phyloP scores from a whole-genome alignment of 2,888 invertebrate genomes.

The Myopa tessellatipennis region DNA sequence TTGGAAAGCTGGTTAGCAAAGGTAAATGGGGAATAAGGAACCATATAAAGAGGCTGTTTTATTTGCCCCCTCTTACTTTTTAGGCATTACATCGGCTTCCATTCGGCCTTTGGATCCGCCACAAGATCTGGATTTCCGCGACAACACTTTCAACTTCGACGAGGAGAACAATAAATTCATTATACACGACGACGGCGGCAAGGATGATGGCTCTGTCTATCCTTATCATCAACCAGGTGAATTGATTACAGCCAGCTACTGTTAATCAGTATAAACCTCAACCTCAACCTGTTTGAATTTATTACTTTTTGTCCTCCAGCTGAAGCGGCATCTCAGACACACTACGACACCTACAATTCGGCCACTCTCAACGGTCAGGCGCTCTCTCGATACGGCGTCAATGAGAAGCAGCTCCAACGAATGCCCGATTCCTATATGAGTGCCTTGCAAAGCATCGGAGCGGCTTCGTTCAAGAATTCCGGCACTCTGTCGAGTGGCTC shows the following conservation, averaged over 20 bases:
- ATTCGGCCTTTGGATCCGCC: slow-evolving; percentile 68
- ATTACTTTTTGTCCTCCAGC: neutral
- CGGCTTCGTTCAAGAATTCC: slow-evolving; percentile 62
- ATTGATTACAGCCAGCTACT: slow-evolving; percentile 14
- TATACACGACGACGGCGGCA: slow-evolving; percentile 50
- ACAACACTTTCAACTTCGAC: slow-evolving; percentile 73
- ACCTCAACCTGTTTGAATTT: neutral
- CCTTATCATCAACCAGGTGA: slow-evolving; percentile 62
- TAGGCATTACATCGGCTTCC: slow-evolving; percentile 65
- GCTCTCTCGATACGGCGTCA: slow-evolving; percentile 71
- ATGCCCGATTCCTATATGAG: slow-evolving; percentile 75
- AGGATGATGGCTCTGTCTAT: slow-evolving; percentile 54
- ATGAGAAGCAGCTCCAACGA: slow-evolving; percentile 71
- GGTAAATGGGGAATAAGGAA: slow-evolving; percentile 69
- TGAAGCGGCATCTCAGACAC: slow-evolving; percentile 69
- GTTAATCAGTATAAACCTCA: neutral
- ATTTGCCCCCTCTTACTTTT: too few relatives aligned
- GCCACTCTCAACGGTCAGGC: slow-evolving; percentile 57
- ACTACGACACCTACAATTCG: slow-evolving; percentile 65
- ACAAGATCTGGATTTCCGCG: slow-evolving; percentile 82
- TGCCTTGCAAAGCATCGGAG: slow-evolving; percentile 63
- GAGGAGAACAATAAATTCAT: slow-evolving; percentile 57
- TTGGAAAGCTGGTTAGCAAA: slow-evolving; percentile 86
- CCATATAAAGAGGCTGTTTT: neutral
- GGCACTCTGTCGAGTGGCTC: slow-evolving; percentile 56